phyloP scores from a whole-genome alignment of 1,140 invertebrate genomes.

The Ctenoplectra terminalis region DNA sequence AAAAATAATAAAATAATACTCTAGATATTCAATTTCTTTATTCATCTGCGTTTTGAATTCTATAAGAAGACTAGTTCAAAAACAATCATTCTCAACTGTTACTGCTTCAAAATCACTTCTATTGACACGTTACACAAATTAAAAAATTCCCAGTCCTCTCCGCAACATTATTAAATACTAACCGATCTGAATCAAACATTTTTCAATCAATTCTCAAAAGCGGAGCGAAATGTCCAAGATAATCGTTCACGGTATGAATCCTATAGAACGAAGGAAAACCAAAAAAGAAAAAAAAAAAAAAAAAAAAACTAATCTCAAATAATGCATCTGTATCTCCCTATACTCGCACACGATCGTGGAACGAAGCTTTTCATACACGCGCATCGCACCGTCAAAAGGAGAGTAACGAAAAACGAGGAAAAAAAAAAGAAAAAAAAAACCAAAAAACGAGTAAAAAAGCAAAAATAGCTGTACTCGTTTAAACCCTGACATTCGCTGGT shows the following conservation, averaged over 20 bases:
- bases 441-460: too few species aligned
- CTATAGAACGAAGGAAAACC: not conserved
- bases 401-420: not conserved
- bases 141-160: too few species aligned
- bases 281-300: not conserved
- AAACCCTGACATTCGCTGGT: constrained; percentile 30
- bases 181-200: too few species aligned
- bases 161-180: too few species aligned
- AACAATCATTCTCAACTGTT: too few species aligned
- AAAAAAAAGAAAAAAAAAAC: not conserved
- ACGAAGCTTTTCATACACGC: constrained; percentile 14
- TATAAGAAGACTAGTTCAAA: too few species aligned
- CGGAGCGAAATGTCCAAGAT: constrained; percentile 2
- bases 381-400: not conserved
- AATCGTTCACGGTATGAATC: not conserved
- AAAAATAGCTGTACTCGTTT: not conserved
- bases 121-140: too few species aligned
- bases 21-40: too few species aligned
- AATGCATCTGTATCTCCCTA: constrained; percentile 11
- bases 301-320: constrained; percentile 27
- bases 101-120: too few species aligned
- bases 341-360: not conserved
- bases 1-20: too few species aligned
- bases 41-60: too few species aligned
- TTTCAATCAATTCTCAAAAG: not conserved